Evolutionary conservation across 2,888 invertebrate genomes (phyloP).

Genomic region (Plagiodera versicolora): DNA sequence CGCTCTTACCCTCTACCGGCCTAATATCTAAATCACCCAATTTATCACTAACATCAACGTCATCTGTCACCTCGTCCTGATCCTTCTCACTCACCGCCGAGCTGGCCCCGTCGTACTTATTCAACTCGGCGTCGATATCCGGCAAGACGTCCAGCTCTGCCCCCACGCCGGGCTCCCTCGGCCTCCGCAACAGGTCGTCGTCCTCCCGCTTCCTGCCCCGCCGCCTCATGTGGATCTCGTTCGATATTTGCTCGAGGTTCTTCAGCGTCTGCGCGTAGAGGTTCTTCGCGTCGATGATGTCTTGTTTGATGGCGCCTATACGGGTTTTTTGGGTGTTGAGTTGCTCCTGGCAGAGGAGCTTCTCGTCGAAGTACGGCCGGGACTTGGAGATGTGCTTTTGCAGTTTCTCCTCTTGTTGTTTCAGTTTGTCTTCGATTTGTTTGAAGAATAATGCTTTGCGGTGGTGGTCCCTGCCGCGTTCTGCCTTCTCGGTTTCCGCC

Average conservation of each 20-base stretch:
- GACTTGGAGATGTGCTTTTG: slow-evolving; percentile 83
- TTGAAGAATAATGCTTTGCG: slow-evolving; percentile 78
- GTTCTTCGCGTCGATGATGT: slow-evolving; percentile 77
- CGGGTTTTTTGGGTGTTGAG: slow-evolving; percentile 82
- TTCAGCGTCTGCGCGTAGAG: slow-evolving; percentile 82
- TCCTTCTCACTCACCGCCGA: slow-evolving; percentile 58
- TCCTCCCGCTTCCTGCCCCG: slow-evolving; percentile 49
- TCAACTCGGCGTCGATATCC: slow-evolving; percentile 61
- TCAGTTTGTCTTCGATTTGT: slow-evolving; percentile 77
- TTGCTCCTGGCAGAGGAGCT: slow-evolving; percentile 82
- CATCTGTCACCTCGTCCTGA: slow-evolving; percentile 48
- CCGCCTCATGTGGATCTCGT: slow-evolving; percentile 80
- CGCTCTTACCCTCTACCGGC: slow-evolving; percentile 35
- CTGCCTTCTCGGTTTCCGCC: slow-evolving; percentile 87
- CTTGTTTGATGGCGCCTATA: slow-evolving; percentile 78
- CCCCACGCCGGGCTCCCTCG: slow-evolving; percentile 67
- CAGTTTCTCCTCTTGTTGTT: slow-evolving; percentile 79
- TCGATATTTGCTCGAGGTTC: slow-evolving; percentile 86
- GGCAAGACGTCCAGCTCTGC: slow-evolving; percentile 58
- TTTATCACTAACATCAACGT: slow-evolving; percentile 57
- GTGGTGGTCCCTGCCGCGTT: slow-evolving; percentile 86
- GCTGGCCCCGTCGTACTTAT: slow-evolving; percentile 60
- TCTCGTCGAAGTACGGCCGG: slow-evolving; percentile 88
- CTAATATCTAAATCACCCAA: slow-evolving; percentile 14
- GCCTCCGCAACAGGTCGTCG: slow-evolving; percentile 57